Evolutionary conservation across 2,888 invertebrate species (phyloP), one percentile per base, ranked within the genome.

Genomic region (Zele albiditarsus): DNA sequence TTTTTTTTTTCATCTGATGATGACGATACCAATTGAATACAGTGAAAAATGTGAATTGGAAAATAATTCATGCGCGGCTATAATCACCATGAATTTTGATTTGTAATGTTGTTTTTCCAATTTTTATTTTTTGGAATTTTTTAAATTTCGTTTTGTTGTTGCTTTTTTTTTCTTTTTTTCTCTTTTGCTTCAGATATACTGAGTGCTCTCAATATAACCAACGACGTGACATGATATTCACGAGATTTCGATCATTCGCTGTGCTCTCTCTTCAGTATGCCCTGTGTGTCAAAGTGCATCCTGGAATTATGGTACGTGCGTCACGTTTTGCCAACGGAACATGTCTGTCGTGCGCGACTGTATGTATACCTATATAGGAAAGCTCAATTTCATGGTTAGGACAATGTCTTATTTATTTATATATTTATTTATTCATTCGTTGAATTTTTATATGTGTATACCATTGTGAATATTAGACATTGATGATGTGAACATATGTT

Each of bases 271-370:
- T 53, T 5, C 8, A 53, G 8, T 53, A 20, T 20, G 62, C 28
- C 60, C 49, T n/a, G 49, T n/a, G 49, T 73, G 63, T 31, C 57
- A 60, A 53, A 74, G 73, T 73, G 68, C 71, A 75, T 77, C 65
- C 62, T 66, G 74, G 72, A 71, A 74, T 74, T 77, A 71, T 71
- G 62, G 75, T 78, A 78, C 73, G 69, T 74, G 75, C 72, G 71
- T 77, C 75, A 77, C 77, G 77, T 73, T 77, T 78, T 69, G 73
- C 46, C 71, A 78, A 78, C 78, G 77, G 76, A 70, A 75, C 73
- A 75, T 73, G 68, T 73, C 65, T 65, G 53, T 62, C 63, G 63
- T 66, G 58, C 42, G 20, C 28, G 14, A 57, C 38, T 60, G 33
- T 16, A 42, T 71, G 57, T 71, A 69, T 70, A 42, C 8, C 60